These are phyloP conservation scores for Callionymus lyra DNA, from an alignment of 2,113 vertebrate genomes.

Conservation along the genomic window DNA sequence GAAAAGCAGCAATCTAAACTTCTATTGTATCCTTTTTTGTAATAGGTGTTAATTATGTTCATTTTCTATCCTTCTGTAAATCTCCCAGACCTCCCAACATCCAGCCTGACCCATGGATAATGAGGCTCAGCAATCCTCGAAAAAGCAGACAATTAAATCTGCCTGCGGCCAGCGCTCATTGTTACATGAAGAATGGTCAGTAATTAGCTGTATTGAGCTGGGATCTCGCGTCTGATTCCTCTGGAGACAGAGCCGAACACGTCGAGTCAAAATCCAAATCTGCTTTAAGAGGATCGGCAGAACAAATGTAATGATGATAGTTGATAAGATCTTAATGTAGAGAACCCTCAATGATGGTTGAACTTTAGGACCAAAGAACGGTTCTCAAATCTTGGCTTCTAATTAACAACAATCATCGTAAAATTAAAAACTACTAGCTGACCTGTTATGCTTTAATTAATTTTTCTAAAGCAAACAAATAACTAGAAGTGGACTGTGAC, in stretches of 20 bases:
- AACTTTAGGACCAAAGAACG: neutral
- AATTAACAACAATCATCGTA: no score
- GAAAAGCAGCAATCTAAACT: no score
- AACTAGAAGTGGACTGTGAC: no score
- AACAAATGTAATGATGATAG: neutral
- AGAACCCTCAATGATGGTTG: neutral
- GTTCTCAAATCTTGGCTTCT: no score
- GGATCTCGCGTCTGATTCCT: slow-evolving; percentile 5
- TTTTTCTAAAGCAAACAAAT: no score
- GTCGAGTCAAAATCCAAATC: slow-evolving; percentile 6
- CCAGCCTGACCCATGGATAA: slow-evolving; percentile 17
- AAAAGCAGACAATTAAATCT: slow-evolving; percentile 36
- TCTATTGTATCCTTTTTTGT: neutral
- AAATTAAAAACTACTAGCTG: no score
- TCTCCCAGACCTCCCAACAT: slow-evolving; percentile 3
- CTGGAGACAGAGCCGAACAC: slow-evolving; percentile 1
- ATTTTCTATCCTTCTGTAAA: slow-evolving; percentile 7
- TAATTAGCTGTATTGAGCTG: slow-evolving; percentile 32
- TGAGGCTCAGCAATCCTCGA: slow-evolving; percentile 7
- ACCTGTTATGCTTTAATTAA: no score
- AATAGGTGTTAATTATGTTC: slow-evolving; percentile 22
- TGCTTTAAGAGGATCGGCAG: neutral
- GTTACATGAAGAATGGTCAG: slow-evolving; percentile 33
- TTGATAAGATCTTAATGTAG: neutral
- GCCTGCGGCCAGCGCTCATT: slow-evolving; percentile 15